These are phyloP conservation scores for Craterocephalus amniculus DNA, from an alignment of 2,797 vertebrate genomes.

Conservation along the genomic window DNA sequence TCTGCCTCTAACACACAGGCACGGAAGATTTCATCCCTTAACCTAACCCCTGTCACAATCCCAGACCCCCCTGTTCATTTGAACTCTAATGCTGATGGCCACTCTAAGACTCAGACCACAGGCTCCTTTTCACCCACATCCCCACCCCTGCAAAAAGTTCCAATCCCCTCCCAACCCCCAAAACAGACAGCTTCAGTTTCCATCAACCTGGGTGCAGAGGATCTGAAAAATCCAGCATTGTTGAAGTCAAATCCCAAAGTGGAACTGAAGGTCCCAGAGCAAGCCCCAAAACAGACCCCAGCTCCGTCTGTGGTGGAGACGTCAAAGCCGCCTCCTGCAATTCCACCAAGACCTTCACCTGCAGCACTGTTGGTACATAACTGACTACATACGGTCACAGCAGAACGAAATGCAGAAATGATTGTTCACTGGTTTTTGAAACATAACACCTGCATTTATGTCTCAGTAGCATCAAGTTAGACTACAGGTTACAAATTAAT, in stretches of 20 bases:
- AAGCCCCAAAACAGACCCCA: constrained; percentile 9
- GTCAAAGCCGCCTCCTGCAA: constrained; percentile 54
- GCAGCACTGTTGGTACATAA: constrained; percentile 80
- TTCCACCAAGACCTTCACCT: constrained; percentile 80
- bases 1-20: constrained; percentile 76
- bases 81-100: constrained; percentile 41
- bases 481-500: constrained; percentile 34
- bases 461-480: constrained; percentile 31
- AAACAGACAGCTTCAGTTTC: constrained; percentile 87
- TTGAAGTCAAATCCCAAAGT: constrained; percentile 69
- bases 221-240: constrained; percentile 73
- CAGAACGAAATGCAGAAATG: constrained; percentile 8
- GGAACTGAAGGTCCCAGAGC: constrained; percentile 40
- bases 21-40: constrained; percentile 89
- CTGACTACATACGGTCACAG: constrained; percentile 25
- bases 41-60: constrained; percentile 85
- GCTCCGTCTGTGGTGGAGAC: constrained; percentile 53
- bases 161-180: constrained; percentile 63
- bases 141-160: constrained; percentile 47
- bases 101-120: constrained; percentile 50
- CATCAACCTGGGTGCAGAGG: constrained; percentile 83
- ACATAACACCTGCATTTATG: constrained; percentile 15
- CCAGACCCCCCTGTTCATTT: constrained; percentile 71
- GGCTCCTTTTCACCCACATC: constrained; percentile 42
- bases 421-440: constrained; percentile 11